Percentiles rank a stretch among this genome's conserved stretches.
Evolutionary conservation across 2,113 vertebrate genomes (phyloP).

Genomic region (Macrotis lagotis): DNA sequence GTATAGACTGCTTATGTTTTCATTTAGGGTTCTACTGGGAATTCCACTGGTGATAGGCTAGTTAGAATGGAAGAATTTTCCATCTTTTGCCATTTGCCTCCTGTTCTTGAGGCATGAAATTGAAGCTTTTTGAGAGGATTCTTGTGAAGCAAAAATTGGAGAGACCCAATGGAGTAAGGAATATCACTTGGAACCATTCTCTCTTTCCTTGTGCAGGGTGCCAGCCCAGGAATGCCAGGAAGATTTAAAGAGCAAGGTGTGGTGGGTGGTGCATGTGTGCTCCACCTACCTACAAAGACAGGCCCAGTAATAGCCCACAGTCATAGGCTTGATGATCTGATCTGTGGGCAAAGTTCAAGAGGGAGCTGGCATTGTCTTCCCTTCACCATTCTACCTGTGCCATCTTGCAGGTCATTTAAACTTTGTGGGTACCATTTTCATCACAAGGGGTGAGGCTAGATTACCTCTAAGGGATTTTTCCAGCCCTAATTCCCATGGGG

Average conservation of each 20-base stretch:
- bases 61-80: constrained; percentile 24
- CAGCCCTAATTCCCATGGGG: not conserved
- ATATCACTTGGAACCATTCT: not conserved
- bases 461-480: not conserved
- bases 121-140: not conserved
- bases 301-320: not conserved
- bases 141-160: not conserved
- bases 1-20: constrained; percentile 7
- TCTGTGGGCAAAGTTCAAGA: not conserved
- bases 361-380: not conserved
- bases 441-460: too few species aligned
- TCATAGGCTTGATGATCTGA: not conserved
- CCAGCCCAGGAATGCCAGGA: not conserved
- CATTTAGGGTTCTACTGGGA: constrained; percentile 21
- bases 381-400: not conserved
- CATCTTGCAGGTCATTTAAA: too few species aligned
- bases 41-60: not conserved
- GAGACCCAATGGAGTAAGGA: not conserved
- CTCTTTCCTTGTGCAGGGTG: not conserved
- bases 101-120: not conserved
- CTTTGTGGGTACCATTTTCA: too few species aligned
- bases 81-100: not conserved
- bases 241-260: not conserved
- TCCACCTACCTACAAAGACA: not conserved
- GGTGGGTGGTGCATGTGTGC: not conserved